phyloP scores from a whole-genome alignment of 2,113 vertebrate genomes.

The Sminthopsis crassicaudata region DNA sequence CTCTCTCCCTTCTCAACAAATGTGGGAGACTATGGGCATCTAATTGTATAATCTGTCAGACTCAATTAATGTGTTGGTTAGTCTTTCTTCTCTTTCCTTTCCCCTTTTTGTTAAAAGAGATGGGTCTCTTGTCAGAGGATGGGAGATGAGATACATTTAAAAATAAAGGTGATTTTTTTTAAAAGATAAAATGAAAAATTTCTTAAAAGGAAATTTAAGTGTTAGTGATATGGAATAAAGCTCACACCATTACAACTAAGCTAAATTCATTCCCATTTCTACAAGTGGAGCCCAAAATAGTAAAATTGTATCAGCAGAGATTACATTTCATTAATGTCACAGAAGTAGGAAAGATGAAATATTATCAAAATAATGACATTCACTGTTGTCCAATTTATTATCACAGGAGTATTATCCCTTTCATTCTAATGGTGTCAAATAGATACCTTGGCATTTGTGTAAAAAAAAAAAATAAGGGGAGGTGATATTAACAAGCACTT shows the following conservation, averaged over 20 bases:
- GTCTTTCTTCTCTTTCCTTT: background rate
- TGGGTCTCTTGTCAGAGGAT: background rate
- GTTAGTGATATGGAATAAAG: background rate
- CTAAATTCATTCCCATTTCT: background rate
- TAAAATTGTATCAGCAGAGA: background rate
- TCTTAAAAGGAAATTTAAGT: background rate
- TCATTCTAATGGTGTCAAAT: background rate
- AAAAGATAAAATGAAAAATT: background rate
- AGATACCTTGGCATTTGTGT: slow-evolving; percentile 7
- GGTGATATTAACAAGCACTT: background rate
- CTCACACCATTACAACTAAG: background rate
- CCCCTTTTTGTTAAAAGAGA: background rate
- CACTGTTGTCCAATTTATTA: background rate
- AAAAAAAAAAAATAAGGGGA: background rate
- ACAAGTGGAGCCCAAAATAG: background rate
- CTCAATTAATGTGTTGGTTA: background rate
- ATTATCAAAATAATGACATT: background rate
- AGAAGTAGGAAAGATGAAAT: background rate
- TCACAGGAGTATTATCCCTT: background rate
- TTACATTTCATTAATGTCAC: background rate
- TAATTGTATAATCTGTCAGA: background rate
- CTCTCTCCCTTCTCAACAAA: background rate
- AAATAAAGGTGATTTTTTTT: background rate
- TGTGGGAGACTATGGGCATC: background rate
- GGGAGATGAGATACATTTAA: background rate